Conservation (phyloP, 1,140 invertebrate genomes). For the Euborellia annulipes region DNA sequence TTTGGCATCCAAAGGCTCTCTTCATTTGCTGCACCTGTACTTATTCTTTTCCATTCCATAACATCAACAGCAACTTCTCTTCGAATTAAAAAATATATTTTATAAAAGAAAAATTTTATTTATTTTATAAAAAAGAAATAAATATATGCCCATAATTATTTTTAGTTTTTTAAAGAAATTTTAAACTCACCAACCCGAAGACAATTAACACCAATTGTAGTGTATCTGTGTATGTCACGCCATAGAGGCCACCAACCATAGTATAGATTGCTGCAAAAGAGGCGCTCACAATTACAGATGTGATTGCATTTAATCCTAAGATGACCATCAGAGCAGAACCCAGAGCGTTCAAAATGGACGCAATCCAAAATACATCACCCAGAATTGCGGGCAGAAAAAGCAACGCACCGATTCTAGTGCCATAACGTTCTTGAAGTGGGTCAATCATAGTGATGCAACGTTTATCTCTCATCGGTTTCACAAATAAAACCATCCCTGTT, state of each 20-base stretch:
- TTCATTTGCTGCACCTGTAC: no score
- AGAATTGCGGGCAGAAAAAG: conserved; percentile 63
- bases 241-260: conserved; percentile 61
- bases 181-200: conserved; percentile 46
- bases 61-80: no score
- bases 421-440: conserved; percentile 63
- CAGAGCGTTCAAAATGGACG: conserved; percentile 58
- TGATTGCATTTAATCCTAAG: conserved; percentile 39
- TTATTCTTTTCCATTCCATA: no score
- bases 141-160: no score
- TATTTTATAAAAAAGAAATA: no score
- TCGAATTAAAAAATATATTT: no score
- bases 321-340: conserved; percentile 53
- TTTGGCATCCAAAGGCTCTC: no score
- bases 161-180: no score
- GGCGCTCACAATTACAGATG: conserved; percentile 46
- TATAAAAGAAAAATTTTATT: no score
- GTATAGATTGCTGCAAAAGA: conserved; percentile 58
- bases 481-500: conserved; percentile 60
- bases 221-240: conserved; percentile 66
- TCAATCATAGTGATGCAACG: conserved; percentile 79
- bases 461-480: conserved; percentile 58
- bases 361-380: conserved; percentile 65
- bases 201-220: conserved; percentile 65
- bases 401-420: conserved; percentile 56